Evolutionary conservation across 2,888 invertebrate genomes (phyloP).

Genomic region (Heliconius ismenius): DNA sequence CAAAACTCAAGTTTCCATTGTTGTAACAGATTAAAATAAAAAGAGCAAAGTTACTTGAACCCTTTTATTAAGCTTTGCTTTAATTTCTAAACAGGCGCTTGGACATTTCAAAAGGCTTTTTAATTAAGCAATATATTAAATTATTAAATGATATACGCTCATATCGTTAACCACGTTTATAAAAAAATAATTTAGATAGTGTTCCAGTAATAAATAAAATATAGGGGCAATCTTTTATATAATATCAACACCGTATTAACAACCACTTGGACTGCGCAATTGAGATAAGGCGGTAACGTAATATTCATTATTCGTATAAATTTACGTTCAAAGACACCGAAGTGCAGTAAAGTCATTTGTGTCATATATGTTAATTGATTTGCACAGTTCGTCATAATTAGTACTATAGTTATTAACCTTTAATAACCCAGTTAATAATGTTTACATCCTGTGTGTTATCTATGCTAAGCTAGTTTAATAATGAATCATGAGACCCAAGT

Average conservation of each 20-base stretch:
- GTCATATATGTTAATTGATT: constrained; percentile 8
- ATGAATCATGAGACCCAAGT: not conserved
- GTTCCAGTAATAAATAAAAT: not conserved
- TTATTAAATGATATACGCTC: too few species aligned
- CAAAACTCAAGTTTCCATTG: not conserved
- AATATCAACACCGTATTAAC: not conserved
- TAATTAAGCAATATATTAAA: not conserved
- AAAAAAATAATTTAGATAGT: not conserved
- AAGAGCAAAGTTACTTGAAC: constrained; percentile 4
- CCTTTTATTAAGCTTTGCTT: constrained; percentile 2
- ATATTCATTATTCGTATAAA: not conserved
- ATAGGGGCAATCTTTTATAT: not conserved
- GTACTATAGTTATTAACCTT: not conserved
- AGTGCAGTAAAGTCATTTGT: constrained; percentile 1
- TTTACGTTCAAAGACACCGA: constrained; percentile 27
- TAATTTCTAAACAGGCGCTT: constrained; percentile 10
- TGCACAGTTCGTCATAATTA: constrained; percentile 9
- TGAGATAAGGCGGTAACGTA: constrained; percentile 10
- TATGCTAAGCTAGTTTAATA: constrained; percentile 8
- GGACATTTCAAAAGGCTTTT: not conserved
- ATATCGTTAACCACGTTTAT: not conserved
- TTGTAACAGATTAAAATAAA: not conserved
- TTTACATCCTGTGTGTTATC: constrained; percentile 17
- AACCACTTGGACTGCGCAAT: not conserved
- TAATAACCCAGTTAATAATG: constrained; percentile 24